A percentile compares a stretch with the other conserved stretches of the same genome.
Conservation (phyloP, 2,797 vertebrate species). For the Peromyscus attwateri region DNA sequence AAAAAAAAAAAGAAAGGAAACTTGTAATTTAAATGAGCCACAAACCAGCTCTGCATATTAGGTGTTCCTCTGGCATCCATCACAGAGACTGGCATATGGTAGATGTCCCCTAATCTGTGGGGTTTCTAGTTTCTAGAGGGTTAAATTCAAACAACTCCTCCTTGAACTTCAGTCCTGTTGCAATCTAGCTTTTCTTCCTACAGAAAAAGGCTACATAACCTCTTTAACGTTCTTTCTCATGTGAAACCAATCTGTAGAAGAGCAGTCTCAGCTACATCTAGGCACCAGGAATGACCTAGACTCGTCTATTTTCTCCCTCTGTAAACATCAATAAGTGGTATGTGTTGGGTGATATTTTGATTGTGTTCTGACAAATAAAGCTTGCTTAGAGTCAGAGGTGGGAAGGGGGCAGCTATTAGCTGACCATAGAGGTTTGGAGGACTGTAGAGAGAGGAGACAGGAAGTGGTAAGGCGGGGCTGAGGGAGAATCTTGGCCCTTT, state of each 20-base stretch:
- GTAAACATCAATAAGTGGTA: background rate
- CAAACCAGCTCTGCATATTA: background rate
- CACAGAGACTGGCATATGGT: background rate
- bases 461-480: too few relatives aligned
- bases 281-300: background rate
- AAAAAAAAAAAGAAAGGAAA: too few relatives aligned
- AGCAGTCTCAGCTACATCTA: background rate
- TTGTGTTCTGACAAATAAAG: too few relatives aligned
- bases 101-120: background rate
- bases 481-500: too few relatives aligned
- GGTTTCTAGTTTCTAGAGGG: background rate
- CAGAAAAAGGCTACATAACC: constrained; percentile 24
- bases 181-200: background rate
- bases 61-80: background rate
- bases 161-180: background rate
- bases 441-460: too few relatives aligned
- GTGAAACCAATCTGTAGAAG: background rate
- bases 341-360: too few relatives aligned
- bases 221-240: background rate
- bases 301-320: background rate
- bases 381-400: too few relatives aligned
- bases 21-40: background rate
- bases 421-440: too few relatives aligned
- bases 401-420: too few relatives aligned
- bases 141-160: constrained; percentile 10